Conservation (phyloP, 2,113 vertebrate genomes). For the Octodon degus region DNA sequence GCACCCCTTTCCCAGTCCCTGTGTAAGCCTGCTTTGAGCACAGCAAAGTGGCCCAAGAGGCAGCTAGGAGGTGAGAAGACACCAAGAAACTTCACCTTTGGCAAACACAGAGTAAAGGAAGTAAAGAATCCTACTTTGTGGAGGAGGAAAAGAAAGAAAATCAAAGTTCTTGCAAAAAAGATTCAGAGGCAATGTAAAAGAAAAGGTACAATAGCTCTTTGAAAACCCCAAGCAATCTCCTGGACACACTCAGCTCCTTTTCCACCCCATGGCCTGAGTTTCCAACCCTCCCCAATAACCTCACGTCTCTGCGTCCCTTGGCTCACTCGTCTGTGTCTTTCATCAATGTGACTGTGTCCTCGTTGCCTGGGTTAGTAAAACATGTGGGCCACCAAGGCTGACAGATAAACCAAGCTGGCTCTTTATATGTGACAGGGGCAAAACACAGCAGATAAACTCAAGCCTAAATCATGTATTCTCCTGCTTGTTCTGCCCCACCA, state of each 20-base stretch:
- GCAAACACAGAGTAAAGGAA: not conserved
- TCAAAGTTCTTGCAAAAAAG: not conserved
- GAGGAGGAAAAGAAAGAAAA: constrained; percentile 8
- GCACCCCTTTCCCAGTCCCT: not conserved
- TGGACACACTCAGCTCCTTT: not conserved
- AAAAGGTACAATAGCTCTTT: not conserved
- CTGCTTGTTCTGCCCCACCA: not conserved
- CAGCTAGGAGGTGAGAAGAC: not conserved
- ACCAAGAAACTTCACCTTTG: not conserved
- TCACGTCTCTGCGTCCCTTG: not conserved
- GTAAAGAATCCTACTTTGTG: not conserved
- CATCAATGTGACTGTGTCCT: not conserved
- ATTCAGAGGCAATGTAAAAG: not conserved
- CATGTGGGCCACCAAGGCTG: not conserved
- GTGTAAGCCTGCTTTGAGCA: not conserved
- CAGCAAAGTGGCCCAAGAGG: not conserved
- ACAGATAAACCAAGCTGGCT: not conserved
- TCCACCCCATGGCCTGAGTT: not conserved
- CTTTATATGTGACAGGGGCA: not conserved
- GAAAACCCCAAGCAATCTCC: not conserved
- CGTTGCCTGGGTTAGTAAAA: not conserved
- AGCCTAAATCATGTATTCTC: not conserved
- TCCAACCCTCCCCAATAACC: not conserved
- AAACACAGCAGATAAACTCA: not conserved
- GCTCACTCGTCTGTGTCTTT: not conserved